A percentile compares a stretch with the other conserved stretches of the same genome.
These are phyloP conservation scores for Crenichthys baileyi DNA, from an alignment of 2,797 vertebrate genomes.

Conservation along the genomic window DNA sequence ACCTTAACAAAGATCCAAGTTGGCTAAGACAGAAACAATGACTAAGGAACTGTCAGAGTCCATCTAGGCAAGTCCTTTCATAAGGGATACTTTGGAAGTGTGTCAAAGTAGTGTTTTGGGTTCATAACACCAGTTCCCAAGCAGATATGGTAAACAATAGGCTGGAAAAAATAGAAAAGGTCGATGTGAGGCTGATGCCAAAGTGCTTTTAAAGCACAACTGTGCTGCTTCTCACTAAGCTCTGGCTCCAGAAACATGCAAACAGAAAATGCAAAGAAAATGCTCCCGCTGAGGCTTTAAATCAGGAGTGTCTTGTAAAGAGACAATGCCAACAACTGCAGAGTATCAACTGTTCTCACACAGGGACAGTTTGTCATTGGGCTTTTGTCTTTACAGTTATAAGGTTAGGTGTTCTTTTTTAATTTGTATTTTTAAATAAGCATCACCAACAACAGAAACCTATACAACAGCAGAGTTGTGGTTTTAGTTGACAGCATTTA, in stretches of 20 bases:
- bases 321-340: background rate
- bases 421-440: background rate
- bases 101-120: slow-evolving; percentile 20
- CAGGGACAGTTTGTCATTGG: slow-evolving; percentile 8
- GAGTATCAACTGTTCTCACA: slow-evolving; percentile 11
- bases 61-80: background rate
- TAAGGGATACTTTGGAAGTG: slow-evolving; percentile 2
- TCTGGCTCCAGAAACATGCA: background rate
- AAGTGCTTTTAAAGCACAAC: background rate
- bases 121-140: background rate
- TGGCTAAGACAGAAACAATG: background rate
- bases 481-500: too few species aligned
- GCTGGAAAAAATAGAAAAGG: background rate
- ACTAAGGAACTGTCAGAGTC: background rate
- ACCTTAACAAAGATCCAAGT: background rate
- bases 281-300: background rate
- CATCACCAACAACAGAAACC: background rate
- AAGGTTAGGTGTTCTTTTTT: slow-evolving; percentile 19
- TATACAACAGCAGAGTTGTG: background rate
- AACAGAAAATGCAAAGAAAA: background rate
- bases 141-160: background rate
- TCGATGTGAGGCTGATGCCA: background rate
- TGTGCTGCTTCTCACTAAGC: background rate
- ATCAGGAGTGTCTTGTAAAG: background rate
- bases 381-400: slow-evolving; percentile 10